Conservation (phyloP, 2,797 vertebrate species). For the Xenentodon cancila region DNA sequence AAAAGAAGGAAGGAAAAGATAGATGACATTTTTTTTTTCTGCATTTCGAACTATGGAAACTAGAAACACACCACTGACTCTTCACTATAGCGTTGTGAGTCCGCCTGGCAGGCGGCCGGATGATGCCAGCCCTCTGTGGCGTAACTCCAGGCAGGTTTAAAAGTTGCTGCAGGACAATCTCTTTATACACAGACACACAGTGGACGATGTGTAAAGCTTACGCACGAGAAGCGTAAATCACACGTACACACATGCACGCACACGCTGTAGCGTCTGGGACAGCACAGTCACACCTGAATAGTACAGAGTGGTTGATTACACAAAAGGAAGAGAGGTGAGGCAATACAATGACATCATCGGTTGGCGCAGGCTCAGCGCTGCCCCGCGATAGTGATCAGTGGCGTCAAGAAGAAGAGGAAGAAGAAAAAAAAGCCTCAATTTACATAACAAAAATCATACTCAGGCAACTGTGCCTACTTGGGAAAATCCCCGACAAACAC, state of each 20-base stretch:
- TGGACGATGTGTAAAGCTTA: constrained; percentile 71
- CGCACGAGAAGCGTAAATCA: constrained; percentile 51
- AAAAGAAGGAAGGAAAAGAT: constrained; percentile 48
- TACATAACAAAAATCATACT: constrained; percentile 51
- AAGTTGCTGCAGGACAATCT: constrained; percentile 69
- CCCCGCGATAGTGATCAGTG: constrained; percentile 45
- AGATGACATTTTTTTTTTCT: constrained; percentile 59
- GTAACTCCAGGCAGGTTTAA: constrained; percentile 60
- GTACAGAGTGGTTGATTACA: constrained; percentile 63
- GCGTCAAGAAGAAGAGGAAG: constrained; percentile 36
- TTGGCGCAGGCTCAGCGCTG: constrained; percentile 46
- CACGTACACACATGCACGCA: constrained; percentile 31
- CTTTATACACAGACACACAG: constrained; percentile 71
- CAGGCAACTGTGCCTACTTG: constrained; percentile 30
- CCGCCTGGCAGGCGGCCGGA: constrained; percentile 38
- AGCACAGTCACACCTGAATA: constrained; percentile 65
- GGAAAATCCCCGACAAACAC: constrained; percentile 23
- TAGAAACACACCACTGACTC: constrained; percentile 75
- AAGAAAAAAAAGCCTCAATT: constrained; percentile 13
- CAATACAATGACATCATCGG: constrained; percentile 73
- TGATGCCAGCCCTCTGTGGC: constrained; percentile 28
- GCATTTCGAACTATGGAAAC: constrained; percentile 64
- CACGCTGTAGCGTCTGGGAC: constrained; percentile 50
- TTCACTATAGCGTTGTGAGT: constrained; percentile 72
- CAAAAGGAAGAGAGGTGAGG: constrained; percentile 49